Percentiles rank a stretch among this genome's conserved stretches.
Evolutionary conservation across 2,797 vertebrate genomes (phyloP).

Genomic region (Remorina albescens): DNA sequence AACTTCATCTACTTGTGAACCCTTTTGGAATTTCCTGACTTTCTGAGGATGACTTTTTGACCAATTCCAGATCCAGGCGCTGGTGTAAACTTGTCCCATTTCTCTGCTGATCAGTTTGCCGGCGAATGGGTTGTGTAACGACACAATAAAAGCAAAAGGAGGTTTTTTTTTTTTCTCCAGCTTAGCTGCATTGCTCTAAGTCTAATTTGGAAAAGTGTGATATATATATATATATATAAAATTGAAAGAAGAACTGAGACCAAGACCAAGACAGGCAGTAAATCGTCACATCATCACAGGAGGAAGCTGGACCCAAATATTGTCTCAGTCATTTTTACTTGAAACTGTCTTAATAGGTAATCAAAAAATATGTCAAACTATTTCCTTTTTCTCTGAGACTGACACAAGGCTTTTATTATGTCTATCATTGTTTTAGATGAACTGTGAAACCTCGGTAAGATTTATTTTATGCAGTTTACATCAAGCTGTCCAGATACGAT

Average conservation of each 20-base stretch:
- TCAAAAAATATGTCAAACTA: background rate
- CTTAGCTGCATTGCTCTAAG: background rate
- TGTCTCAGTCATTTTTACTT: background rate
- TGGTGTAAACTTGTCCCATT: conserved; percentile 10
- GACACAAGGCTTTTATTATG: background rate
- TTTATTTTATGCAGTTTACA: background rate
- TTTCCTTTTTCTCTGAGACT: background rate
- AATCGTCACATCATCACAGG: too few relatives aligned
- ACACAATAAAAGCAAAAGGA: background rate
- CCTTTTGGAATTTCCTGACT: background rate
- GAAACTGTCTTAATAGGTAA: background rate
- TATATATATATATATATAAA: too few relatives aligned
- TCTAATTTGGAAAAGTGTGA: background rate
- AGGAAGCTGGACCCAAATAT: background rate
- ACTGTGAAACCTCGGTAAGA: background rate
- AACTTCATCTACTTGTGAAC: background rate
- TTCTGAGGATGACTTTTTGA: background rate
- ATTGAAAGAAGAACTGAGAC: too few relatives aligned
- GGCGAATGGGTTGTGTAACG: conserved; percentile 4
- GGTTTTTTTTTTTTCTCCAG: background rate
- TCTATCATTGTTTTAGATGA: background rate
- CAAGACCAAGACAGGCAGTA: too few relatives aligned
- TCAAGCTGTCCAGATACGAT: background rate
- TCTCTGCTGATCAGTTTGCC: conserved; percentile 9
- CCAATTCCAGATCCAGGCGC: background rate